Conservation (phyloP, 2,113 vertebrate species). For the Toxostoma redivivum region DNA sequence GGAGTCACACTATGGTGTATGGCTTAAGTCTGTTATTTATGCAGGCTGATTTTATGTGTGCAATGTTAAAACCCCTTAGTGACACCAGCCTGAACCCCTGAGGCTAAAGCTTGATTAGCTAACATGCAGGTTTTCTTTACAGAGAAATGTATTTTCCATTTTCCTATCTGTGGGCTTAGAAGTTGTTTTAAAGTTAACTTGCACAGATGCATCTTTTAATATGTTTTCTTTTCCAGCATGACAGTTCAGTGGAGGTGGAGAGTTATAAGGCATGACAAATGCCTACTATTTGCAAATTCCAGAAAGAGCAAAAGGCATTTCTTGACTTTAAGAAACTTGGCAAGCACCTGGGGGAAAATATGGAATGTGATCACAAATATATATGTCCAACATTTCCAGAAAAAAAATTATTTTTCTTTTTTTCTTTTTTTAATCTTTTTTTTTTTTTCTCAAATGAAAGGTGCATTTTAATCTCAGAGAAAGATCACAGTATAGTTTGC, state of each 20-base stretch:
- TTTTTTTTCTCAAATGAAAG: not conserved
- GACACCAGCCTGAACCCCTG: not conserved
- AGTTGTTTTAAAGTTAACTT: not conserved
- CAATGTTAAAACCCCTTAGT: not conserved
- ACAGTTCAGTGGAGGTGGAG: not conserved
- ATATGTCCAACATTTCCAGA: not conserved
- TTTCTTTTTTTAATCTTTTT: too few species aligned
- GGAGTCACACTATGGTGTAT: not conserved
- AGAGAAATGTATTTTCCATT: not conserved
- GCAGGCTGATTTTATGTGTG: not conserved
- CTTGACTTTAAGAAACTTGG: not conserved
- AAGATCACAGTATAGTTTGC: not conserved
- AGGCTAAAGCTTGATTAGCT: not conserved
- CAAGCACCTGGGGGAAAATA: not conserved
- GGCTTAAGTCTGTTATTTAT: not conserved
- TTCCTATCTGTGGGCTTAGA: not conserved
- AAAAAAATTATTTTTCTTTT: not conserved
- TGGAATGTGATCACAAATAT: not conserved
- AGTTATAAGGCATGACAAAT: not conserved
- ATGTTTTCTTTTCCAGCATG: constrained; percentile 26
- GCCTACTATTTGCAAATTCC: constrained; percentile 22
- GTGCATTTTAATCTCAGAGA: not conserved
- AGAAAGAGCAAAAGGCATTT: not conserved
- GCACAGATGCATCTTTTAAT: not conserved
- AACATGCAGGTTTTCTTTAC: not conserved